These are phyloP conservation scores for Onthophagus sagittarius DNA, from an alignment of 2,888 invertebrate species.

Conservation along the genomic window DNA sequence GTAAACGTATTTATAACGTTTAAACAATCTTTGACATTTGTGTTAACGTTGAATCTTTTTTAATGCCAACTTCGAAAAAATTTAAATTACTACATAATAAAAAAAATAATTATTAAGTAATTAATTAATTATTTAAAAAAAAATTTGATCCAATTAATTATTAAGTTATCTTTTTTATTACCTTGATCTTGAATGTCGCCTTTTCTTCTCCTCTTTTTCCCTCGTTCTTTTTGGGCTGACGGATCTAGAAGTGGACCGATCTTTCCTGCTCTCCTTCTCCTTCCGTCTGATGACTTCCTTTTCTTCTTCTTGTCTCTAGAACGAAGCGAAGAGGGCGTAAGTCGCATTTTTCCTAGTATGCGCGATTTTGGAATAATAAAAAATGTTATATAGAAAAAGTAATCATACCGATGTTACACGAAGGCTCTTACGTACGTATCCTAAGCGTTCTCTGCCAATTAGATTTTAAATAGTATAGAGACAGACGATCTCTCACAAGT, in stretches of 20 bases:
- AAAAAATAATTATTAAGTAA: no score
- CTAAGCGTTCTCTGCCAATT: constrained; percentile 26
- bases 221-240: constrained; percentile 40
- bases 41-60: no score
- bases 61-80: no score
- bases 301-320: constrained; percentile 73
- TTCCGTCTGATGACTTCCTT: constrained; percentile 65
- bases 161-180: constrained; percentile 27
- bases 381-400: constrained; percentile 16
- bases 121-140: no score
- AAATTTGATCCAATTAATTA: no score
- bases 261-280: constrained; percentile 58
- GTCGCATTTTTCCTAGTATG: neutral
- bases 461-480: constrained; percentile 20
- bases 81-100: no score
- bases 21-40: no score
- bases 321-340: constrained; percentile 44
- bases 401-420: constrained; percentile 31
- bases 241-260: constrained; percentile 41
- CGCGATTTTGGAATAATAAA: constrained; percentile 13
- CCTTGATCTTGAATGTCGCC: constrained; percentile 52
- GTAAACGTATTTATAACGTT: no score
- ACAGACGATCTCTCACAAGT: constrained; percentile 17
- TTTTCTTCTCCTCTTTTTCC: constrained; percentile 43
- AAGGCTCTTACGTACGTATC: constrained; percentile 23